Conservation (phyloP, 2,888 invertebrate genomes). For the Arge pagana region DNA sequence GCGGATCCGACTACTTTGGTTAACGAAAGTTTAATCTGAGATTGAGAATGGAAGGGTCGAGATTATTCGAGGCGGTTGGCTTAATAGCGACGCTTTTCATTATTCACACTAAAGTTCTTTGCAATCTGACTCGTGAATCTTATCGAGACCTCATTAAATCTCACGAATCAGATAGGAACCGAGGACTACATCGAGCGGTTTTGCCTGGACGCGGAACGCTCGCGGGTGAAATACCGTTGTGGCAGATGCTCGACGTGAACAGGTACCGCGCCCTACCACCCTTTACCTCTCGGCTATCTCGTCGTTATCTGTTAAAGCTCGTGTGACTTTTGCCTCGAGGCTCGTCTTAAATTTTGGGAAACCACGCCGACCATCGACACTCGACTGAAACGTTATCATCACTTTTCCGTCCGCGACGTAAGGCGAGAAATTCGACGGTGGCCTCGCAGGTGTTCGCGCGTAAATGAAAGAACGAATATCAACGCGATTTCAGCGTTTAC, state of each 20-base stretch:
- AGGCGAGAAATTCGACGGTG: too few relatives aligned
- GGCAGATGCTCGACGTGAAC: constrained; percentile 22
- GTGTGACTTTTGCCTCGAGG: constrained; percentile 16
- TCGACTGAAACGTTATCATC: too few relatives aligned
- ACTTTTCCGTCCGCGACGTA: too few relatives aligned
- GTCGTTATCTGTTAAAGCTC: constrained; percentile 19
- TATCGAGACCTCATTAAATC: constrained; percentile 49
- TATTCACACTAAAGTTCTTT: constrained; percentile 29
- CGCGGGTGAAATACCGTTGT: constrained; percentile 22
- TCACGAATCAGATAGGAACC: constrained; percentile 39
- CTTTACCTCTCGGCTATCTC: constrained; percentile 20
- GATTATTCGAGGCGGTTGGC: constrained; percentile 13
- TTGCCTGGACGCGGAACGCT: constrained; percentile 12
- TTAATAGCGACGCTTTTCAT: constrained; percentile 13
- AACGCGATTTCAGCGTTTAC: too few relatives aligned
- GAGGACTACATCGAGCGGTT: constrained; percentile 19
- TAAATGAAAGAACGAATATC: too few relatives aligned
- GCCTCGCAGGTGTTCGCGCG: too few relatives aligned
- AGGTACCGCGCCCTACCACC: constrained; percentile 17
- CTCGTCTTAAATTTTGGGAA: too few relatives aligned
- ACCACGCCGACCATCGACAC: too few relatives aligned
- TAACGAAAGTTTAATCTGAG: constrained; percentile 25
- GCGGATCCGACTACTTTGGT: constrained; percentile 15
- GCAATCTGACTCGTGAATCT: constrained; percentile 51
- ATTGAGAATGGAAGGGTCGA: constrained; percentile 9